Percentiles rank a stretch among this genome's conserved stretches.
These are phyloP conservation scores for Ciconia boyciana DNA, from an alignment of 2,113 vertebrate species.

Conservation along the genomic window DNA sequence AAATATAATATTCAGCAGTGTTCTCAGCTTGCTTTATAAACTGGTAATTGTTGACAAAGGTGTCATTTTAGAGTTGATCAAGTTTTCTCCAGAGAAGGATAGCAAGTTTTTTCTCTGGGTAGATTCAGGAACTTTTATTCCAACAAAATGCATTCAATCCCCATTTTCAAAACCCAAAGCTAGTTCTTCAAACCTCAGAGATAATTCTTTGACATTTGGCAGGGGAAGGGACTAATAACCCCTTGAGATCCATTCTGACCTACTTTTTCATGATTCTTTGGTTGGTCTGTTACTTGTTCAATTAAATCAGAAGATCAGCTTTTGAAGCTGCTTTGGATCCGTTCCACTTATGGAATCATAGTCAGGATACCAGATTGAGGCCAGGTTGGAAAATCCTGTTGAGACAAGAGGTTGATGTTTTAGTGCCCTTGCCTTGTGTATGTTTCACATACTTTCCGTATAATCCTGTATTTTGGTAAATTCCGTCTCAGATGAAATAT, in stretches of 20 bases:
- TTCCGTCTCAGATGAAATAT: constrained; percentile 1
- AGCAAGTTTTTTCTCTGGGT: neutral
- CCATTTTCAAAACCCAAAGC: neutral
- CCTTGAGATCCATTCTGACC: neutral
- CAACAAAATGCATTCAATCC: neutral
- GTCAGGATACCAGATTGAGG: neutral
- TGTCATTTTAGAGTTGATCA: neutral
- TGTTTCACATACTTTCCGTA: constrained; percentile 24
- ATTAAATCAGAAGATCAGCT: neutral
- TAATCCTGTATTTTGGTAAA: constrained; percentile 36
- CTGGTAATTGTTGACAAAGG: neutral
- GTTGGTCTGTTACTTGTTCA: neutral
- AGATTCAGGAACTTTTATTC: neutral
- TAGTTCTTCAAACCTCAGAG: neutral
- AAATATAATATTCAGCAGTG: neutral
- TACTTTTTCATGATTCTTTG: neutral
- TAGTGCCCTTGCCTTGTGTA: constrained; percentile 1
- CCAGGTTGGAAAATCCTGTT: constrained; percentile 10
- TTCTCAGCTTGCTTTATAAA: neutral
- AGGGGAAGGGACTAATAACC: neutral
- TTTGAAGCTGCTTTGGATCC: neutral
- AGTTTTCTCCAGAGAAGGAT: neutral
- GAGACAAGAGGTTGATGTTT: neutral
- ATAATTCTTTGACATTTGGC: neutral
- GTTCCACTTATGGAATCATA: neutral